Percentiles rank a stretch among this genome's conserved stretches.
phyloP scores from a whole-genome alignment of 2,113 vertebrate genomes.

The Platysternon megacephalum region DNA sequence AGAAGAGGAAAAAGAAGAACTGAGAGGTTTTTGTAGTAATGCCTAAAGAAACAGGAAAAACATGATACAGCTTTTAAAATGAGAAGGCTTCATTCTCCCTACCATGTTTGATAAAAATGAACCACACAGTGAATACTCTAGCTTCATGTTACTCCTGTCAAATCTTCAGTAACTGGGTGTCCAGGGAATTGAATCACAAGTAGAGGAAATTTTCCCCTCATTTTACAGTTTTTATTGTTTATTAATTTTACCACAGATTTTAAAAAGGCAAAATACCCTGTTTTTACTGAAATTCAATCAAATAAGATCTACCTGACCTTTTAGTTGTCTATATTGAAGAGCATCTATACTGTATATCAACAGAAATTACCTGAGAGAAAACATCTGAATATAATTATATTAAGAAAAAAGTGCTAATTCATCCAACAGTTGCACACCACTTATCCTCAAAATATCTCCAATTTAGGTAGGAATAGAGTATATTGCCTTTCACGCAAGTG shows the following conservation, averaged over 20 bases:
- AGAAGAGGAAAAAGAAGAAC: constrained; percentile 14
- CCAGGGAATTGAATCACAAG: constrained; percentile 65
- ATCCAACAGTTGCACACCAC: constrained; percentile 63
- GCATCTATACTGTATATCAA: constrained; percentile 40
- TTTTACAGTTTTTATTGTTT: constrained; percentile 43
- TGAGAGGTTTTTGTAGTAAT: constrained; percentile 45
- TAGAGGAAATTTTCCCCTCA: constrained; percentile 33
- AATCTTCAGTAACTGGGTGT: constrained; percentile 65
- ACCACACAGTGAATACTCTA: constrained; percentile 49
- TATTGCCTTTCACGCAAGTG: constrained; percentile 68
- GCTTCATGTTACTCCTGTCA: constrained; percentile 71
- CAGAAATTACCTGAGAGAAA: constrained; percentile 54
- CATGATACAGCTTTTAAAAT: constrained; percentile 59
- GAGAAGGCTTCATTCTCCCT: constrained; percentile 72
- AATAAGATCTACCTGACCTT: constrained; percentile 25
- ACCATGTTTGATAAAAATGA: constrained; percentile 69
- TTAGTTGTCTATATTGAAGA: constrained; percentile 30
- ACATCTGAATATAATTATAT: constrained; percentile 53
- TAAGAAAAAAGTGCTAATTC: constrained; percentile 56
- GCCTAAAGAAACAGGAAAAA: constrained; percentile 63
- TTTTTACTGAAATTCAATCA: constrained; percentile 30
- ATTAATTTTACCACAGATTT: constrained; percentile 19
- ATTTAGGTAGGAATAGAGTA: constrained; percentile 71
- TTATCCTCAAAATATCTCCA: constrained; percentile 75
- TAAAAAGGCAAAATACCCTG: background rate